A percentile compares a stretch with the other conserved stretches of the same genome.
These are phyloP conservation scores for Pemphigus obesinymphae DNA, from an alignment of 1,140 invertebrate genomes.

Conservation along the genomic window DNA sequence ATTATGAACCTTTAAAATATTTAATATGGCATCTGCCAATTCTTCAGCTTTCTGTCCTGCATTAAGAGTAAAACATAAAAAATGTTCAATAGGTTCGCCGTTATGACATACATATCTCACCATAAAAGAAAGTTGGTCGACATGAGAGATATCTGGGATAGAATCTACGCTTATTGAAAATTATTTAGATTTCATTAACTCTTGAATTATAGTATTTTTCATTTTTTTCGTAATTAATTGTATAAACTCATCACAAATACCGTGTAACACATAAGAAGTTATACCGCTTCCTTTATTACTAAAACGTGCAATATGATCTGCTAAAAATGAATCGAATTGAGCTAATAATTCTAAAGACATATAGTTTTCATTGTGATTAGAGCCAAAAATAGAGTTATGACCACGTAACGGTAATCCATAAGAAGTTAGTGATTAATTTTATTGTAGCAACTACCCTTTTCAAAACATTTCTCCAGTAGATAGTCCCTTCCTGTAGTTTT, in stretches of 20 bases:
- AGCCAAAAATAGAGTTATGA: constrained; percentile 47
- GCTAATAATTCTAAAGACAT: constrained; percentile 47
- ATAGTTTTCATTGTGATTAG: constrained; percentile 47
- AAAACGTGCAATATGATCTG: constrained; percentile 40
- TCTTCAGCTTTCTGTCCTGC: constrained; percentile 39
- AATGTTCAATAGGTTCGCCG: constrained; percentile 41
- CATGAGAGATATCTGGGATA: constrained; percentile 49
- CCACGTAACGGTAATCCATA: constrained; percentile 47
- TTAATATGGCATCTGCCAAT: constrained; percentile 39
- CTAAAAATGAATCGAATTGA: constrained; percentile 44
- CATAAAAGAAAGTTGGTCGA: constrained; percentile 50
- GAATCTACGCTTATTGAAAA: too few species aligned
- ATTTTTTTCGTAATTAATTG: constrained; percentile 49
- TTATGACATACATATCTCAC: constrained; percentile 47
- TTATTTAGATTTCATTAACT: constrained; percentile 50
- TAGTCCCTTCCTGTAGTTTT: neutral
- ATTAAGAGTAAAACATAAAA: constrained; percentile 42
- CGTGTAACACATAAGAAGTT: constrained; percentile 42
- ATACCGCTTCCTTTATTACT: constrained; percentile 44
- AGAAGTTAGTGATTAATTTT: constrained; percentile 45
- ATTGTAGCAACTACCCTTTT: constrained; percentile 46
- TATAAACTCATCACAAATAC: constrained; percentile 48
- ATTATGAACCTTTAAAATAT: constrained; percentile 38
- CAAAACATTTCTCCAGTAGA: constrained; percentile 43
- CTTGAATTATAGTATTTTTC: constrained; percentile 47